phyloP scores from a whole-genome alignment of 2,888 invertebrate species.

The Buathra laborator region DNA sequence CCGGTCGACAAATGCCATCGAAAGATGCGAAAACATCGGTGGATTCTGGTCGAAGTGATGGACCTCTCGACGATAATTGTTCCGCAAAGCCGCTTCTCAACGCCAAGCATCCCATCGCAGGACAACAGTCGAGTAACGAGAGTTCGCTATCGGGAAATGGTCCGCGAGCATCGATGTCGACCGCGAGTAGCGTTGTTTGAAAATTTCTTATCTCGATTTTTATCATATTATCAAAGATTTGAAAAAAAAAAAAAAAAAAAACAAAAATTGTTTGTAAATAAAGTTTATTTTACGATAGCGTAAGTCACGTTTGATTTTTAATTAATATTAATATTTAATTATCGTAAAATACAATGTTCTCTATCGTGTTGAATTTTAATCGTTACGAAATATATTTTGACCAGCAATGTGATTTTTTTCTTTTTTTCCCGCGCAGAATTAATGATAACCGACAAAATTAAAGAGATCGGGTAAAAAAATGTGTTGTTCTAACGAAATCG shows the following conservation, averaged over 20 bases:
- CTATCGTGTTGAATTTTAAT: neutral
- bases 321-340: conserved; percentile 11
- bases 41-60: conserved; percentile 34
- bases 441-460: too few relatives aligned
- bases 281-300: conserved; percentile 10
- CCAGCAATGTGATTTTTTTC: too few relatives aligned
- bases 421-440: too few relatives aligned
- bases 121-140: conserved; percentile 73
- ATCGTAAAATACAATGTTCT: neutral
- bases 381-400: neutral
- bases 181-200: conserved; percentile 70
- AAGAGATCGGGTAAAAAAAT: too few relatives aligned
- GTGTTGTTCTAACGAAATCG: neutral
- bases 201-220: conserved; percentile 13
- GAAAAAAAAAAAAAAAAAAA: conserved; percentile 7
- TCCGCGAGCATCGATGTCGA: conserved; percentile 71
- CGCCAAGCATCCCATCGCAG: conserved; percentile 68
- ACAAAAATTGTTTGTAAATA: conserved; percentile 26
- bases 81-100: conserved; percentile 71
- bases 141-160: conserved; percentile 68
- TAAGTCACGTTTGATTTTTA: neutral
- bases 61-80: conserved; percentile 59
- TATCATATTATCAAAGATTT: neutral
- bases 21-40: conserved; percentile 51
- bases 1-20: conserved; percentile 59